A percentile compares a stretch with the other conserved stretches of the same genome.
Evolutionary conservation across 2,888 invertebrate species (phyloP).

Genomic region (Ariolimax columbianus): DNA sequence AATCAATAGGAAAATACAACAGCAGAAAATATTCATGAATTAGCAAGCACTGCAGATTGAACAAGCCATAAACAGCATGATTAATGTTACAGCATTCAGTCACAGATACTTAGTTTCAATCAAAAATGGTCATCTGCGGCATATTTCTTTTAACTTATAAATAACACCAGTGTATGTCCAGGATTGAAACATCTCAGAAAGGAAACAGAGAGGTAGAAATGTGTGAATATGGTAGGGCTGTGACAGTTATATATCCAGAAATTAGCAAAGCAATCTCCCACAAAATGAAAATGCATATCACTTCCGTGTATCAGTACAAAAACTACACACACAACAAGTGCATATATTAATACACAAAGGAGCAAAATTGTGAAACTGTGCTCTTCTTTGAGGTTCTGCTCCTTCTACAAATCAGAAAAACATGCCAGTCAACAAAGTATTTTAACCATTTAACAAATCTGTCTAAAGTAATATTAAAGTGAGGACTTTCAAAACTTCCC

Average conservation of each 20-base stretch:
- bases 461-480: too few relatives aligned
- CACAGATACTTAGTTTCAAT: background rate
- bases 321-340: background rate
- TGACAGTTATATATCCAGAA: background rate
- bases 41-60: background rate
- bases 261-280: background rate
- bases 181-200: background rate
- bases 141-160: background rate
- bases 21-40: conserved; percentile 2
- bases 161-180: background rate
- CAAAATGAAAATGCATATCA: background rate
- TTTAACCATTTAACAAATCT: too few relatives aligned
- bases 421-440: background rate
- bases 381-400: background rate
- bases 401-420: background rate
- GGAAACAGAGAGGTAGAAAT: background rate
- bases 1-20: conserved; percentile 5
- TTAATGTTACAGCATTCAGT: background rate
- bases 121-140: too few relatives aligned
- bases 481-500: too few relatives aligned
- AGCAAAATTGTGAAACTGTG: background rate
- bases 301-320: background rate
- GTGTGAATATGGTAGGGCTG: background rate
- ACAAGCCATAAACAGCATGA: background rate
- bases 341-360: background rate